A percentile compares a stretch with the other conserved stretches of the same genome.
Conservation (phyloP, 2,113 vertebrate species). For the Ictidomys tridecemlineatus region DNA sequence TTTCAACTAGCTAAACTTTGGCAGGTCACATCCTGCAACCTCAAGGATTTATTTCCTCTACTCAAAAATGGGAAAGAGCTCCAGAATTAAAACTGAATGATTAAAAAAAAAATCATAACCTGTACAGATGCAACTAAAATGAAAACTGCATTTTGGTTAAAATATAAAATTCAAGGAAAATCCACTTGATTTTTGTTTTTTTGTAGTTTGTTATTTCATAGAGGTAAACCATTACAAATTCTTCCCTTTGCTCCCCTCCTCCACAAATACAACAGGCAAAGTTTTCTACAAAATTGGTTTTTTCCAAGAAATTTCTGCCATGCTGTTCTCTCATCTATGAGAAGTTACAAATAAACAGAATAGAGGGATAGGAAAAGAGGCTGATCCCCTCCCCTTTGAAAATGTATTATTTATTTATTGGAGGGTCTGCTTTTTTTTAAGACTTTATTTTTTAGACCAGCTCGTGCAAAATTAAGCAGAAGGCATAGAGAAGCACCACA, state of each 20-base stretch:
- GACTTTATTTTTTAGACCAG: neutral
- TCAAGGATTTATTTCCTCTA: neutral
- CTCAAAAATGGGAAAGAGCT: neutral
- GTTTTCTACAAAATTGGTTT: neutral
- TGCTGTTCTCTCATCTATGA: neutral
- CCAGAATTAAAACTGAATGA: neutral
- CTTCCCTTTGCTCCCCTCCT: neutral
- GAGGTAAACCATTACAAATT: neutral
- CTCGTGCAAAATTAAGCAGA: neutral
- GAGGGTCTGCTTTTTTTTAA: neutral
- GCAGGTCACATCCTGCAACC: neutral
- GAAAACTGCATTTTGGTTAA: slow-evolving; percentile 7
- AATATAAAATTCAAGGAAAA: neutral
- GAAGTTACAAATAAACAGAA: neutral
- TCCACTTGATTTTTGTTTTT: neutral
- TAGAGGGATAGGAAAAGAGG: neutral
- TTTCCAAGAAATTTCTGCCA: neutral
- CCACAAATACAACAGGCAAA: neutral
- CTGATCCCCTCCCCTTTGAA: neutral
- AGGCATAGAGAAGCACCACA: neutral
- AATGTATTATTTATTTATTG: neutral
- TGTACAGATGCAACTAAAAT: neutral
- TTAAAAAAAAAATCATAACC: neutral
- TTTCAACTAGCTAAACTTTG: neutral
- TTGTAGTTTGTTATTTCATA: slow-evolving; percentile 30